Evolutionary conservation across 2,888 invertebrate species (phyloP).

Genomic region (Eurytoma californica): DNA sequence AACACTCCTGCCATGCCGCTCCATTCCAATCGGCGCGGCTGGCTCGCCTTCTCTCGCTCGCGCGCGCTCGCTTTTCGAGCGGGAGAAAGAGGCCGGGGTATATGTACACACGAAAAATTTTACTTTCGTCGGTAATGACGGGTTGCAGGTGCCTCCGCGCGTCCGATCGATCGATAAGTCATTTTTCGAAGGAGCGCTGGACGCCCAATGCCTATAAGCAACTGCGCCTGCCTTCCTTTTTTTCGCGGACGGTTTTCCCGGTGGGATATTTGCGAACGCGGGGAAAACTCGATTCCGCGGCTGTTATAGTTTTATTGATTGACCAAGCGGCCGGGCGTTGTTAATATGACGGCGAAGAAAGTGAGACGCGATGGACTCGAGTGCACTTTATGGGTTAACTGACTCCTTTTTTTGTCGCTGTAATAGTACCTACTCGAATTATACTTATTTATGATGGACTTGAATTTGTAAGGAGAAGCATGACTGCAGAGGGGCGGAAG

Average conservation of each 20-base stretch:
- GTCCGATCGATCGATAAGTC: not conserved
- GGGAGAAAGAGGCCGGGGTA: slow-evolving; percentile 16
- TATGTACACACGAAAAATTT: slow-evolving; percentile 31
- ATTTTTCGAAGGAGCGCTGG: not conserved
- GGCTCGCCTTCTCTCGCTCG: slow-evolving; percentile 4
- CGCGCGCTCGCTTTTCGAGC: not conserved
- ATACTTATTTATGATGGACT: no score
- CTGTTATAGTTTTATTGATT: not conserved
- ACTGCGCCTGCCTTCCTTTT: not conserved
- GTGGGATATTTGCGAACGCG: not conserved
- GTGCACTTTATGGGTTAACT: no score
- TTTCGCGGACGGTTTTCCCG: not conserved
- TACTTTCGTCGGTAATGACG: slow-evolving; percentile 44
- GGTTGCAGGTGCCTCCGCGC: not conserved
- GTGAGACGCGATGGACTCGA: no score
- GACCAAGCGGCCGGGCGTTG: not conserved
- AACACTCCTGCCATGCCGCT: slow-evolving; percentile 72
- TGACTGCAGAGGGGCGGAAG: no score
- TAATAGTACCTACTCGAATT: no score
- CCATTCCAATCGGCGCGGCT: slow-evolving; percentile 68
- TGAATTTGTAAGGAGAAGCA: no score
- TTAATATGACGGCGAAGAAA: no score
- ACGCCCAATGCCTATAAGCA: no score
- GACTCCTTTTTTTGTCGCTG: no score
- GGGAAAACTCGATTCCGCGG: not conserved